A percentile compares a stretch with the other conserved stretches of the same genome.
phyloP scores from a whole-genome alignment of 2,888 invertebrate species.

The Vannuccia rotundouncinata region DNA sequence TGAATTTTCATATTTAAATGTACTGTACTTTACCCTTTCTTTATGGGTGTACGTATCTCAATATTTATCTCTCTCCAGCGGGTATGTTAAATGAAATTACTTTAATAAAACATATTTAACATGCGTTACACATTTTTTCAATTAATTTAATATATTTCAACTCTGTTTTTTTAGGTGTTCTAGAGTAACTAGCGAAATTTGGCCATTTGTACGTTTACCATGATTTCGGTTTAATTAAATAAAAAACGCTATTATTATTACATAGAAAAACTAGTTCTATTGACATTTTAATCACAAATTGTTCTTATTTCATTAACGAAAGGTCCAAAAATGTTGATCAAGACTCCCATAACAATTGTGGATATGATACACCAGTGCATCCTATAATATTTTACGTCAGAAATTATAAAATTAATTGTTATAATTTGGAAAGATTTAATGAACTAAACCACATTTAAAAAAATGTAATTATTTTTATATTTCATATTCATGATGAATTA shows the following conservation, averaged over 20 bases:
- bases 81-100: too few relatives aligned
- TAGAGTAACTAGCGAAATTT: neutral
- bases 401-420: too few relatives aligned
- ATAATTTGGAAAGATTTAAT: too few relatives aligned
- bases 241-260: neutral
- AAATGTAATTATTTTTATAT: too few relatives aligned
- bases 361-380: too few relatives aligned
- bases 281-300: constrained; percentile 21
- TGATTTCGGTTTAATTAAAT: neutral
- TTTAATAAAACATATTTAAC: neutral
- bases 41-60: too few relatives aligned
- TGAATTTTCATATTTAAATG: too few relatives aligned
- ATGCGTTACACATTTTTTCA: neutral
- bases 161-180: neutral
- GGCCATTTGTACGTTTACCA: neutral
- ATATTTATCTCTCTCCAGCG: too few relatives aligned
- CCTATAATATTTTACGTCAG: too few relatives aligned
- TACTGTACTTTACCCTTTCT: too few relatives aligned
- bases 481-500: too few relatives aligned
- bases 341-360: neutral
- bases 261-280: neutral
- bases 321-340: constrained; percentile 10
- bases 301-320: constrained; percentile 17
- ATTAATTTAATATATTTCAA: neutral
- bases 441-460: too few relatives aligned